Evolutionary conservation across 2,888 invertebrate genomes (phyloP).

Genomic region (Myathropa florea): DNA sequence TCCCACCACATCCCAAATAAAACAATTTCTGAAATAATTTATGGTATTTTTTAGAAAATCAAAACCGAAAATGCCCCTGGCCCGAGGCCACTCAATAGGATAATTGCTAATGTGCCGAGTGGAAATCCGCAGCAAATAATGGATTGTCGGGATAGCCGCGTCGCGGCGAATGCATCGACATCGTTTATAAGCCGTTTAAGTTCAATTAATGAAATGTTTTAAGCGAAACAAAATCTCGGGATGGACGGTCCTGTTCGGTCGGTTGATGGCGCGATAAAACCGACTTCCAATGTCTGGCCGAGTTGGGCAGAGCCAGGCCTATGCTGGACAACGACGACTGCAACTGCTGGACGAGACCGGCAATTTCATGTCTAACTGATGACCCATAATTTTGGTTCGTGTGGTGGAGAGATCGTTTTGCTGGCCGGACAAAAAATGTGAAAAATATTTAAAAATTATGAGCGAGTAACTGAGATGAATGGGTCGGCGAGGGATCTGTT

Average conservation of each 20-base stretch:
- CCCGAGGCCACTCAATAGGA: slow-evolving; percentile 51
- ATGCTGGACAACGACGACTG: neutral
- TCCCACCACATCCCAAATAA: slow-evolving; percentile 26
- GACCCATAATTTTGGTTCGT: slow-evolving; percentile 60
- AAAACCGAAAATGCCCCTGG: neutral
- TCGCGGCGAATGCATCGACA: slow-evolving; percentile 46
- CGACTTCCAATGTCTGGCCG: slow-evolving; percentile 21
- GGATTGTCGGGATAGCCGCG: neutral
- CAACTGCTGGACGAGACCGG: slow-evolving; percentile 26
- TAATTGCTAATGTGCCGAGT: slow-evolving; percentile 45
- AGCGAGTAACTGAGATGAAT: slow-evolving; percentile 50
- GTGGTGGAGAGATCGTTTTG: slow-evolving; percentile 29
- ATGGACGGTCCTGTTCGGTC: too few relatives aligned
- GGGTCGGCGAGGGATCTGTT: neutral
- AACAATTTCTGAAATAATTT: slow-evolving; percentile 22
- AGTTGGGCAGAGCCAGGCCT: too few relatives aligned
- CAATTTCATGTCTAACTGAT: slow-evolving; percentile 59
- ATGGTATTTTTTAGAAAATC: neutral
- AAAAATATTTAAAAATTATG: slow-evolving; percentile 28
- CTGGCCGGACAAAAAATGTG: neutral
- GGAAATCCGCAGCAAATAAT: slow-evolving; percentile 12
- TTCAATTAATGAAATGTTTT: slow-evolving; percentile 64
- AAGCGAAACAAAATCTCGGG: slow-evolving; percentile 2
- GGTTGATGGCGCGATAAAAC: slow-evolving; percentile 18
- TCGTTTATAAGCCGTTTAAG: slow-evolving; percentile 66